Percentiles rank a stretch among this genome's conserved stretches.
phyloP scores from a whole-genome alignment of 2,113 vertebrate species.

The Vulpes lagopus region DNA sequence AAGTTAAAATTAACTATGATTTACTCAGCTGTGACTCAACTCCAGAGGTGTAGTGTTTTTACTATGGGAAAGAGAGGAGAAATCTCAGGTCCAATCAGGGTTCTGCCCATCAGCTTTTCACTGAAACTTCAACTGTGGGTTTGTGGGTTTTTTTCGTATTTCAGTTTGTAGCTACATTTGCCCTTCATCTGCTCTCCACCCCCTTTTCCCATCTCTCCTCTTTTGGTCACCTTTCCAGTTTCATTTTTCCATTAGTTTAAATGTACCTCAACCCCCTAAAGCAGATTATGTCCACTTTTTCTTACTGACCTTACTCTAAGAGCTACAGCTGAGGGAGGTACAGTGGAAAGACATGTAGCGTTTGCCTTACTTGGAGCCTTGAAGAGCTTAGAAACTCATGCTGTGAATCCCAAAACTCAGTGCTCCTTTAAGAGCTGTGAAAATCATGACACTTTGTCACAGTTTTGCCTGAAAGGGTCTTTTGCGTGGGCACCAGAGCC shows the following conservation, averaged over 20 bases:
- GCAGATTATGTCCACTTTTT: conserved; percentile 55
- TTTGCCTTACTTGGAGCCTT: conserved; percentile 77
- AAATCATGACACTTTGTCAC: conserved; percentile 74
- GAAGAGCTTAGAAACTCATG: conserved; percentile 78
- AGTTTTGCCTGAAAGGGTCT: conserved; percentile 74
- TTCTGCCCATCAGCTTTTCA: conserved; percentile 69
- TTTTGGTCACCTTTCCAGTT: conserved; percentile 19
- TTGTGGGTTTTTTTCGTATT: background rate
- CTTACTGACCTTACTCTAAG: conserved; percentile 67
- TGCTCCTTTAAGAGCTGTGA: conserved; percentile 71
- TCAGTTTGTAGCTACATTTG: background rate
- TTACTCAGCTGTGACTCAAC: background rate
- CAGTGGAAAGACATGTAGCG: conserved; percentile 55
- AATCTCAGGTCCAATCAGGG: conserved; percentile 75
- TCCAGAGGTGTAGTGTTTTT: background rate
- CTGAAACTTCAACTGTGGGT: conserved; percentile 39
- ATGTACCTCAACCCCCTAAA: conserved; percentile 65
- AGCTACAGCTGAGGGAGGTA: conserved; percentile 60
- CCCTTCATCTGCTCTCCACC: background rate
- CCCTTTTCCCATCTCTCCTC: background rate
- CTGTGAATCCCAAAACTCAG: conserved; percentile 75
- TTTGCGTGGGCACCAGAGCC: conserved; percentile 29
- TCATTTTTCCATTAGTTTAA: conserved; percentile 46
- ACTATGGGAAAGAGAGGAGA: conserved; percentile 29
- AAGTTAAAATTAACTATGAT: background rate